Conservation (phyloP, 2,888 invertebrate species). For the Ommatoiulus sabulosus region DNA sequence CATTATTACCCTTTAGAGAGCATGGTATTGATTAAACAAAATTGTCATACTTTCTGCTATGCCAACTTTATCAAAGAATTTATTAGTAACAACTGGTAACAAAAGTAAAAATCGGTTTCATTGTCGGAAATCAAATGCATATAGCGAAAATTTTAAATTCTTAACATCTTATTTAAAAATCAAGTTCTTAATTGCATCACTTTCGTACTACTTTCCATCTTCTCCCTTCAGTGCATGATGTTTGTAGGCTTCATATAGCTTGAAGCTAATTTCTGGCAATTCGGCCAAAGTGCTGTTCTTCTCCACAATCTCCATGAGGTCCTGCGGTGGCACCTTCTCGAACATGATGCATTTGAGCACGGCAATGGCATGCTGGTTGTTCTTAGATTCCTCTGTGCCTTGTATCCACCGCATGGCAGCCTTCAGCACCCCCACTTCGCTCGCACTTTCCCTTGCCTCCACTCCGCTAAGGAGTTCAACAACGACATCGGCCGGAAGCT, state of each 20-base stretch:
- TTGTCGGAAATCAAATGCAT: too few species aligned
- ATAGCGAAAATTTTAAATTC: too few species aligned
- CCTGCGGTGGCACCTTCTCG: not conserved
- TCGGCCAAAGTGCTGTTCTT: slow-evolving; percentile 32
- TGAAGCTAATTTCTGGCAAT: slow-evolving; percentile 46
- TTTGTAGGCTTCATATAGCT: slow-evolving; percentile 42
- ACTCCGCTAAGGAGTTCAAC: not conserved
- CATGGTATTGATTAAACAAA: too few species aligned
- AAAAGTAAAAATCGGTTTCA: too few species aligned
- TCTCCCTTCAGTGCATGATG: slow-evolving; percentile 18
- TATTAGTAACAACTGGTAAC: too few species aligned
- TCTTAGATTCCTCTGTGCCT: not conserved
- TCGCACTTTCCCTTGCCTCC: not conserved
- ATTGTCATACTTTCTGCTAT: too few species aligned
- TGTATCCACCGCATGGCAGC: slow-evolving; percentile 51
- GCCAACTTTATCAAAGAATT: too few species aligned
- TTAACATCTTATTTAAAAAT: too few species aligned
- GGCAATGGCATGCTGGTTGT: not conserved
- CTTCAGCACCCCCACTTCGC: not conserved
- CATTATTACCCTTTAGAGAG: too few species aligned
- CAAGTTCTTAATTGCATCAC: too few species aligned
- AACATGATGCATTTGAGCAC: not conserved
- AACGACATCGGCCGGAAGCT: not conserved
- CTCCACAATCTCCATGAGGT: slow-evolving; percentile 34
- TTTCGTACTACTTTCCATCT: not conserved